These are phyloP conservation scores for Drosophila suzukii DNA, from an alignment of 1,140 invertebrate genomes.

Conservation along the genomic window DNA sequence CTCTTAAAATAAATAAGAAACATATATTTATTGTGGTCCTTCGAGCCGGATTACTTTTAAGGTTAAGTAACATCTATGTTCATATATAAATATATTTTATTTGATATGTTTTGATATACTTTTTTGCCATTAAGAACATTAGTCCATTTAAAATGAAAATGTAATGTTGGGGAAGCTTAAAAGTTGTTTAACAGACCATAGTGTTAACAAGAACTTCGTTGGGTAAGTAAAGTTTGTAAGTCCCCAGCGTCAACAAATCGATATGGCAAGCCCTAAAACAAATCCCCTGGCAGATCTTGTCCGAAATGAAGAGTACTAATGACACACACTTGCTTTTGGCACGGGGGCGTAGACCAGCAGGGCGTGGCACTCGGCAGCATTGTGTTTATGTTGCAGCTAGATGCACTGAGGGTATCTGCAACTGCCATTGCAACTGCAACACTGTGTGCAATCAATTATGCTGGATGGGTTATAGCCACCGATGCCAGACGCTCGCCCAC, in stretches of 20 bases:
- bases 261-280: slow-evolving; percentile 1
- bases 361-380: slow-evolving; percentile 20
- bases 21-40: neutral
- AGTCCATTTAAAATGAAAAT: too few relatives aligned
- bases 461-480: slow-evolving; percentile 7
- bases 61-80: too few relatives aligned
- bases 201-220: too few relatives aligned
- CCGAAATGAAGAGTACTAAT: slow-evolving; percentile 38
- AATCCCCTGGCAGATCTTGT: slow-evolving; percentile 6
- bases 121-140: too few relatives aligned
- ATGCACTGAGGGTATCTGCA: slow-evolving; percentile 4
- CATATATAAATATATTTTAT: too few relatives aligned
- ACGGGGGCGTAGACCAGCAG: slow-evolving; percentile 8
- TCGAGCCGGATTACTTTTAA: neutral
- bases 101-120: too few relatives aligned
- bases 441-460: slow-evolving; percentile 36
- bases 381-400: slow-evolving; percentile 19
- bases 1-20: neutral
- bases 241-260: neutral
- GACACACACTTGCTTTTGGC: slow-evolving; percentile 37
- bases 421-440: slow-evolving; percentile 2
- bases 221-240: neutral
- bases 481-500: slow-evolving; percentile 5
- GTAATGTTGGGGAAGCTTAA: neutral
- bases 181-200: neutral